A percentile compares a stretch with the other conserved stretches of the same genome.
Evolutionary conservation across 1,140 invertebrate genomes (phyloP).

Genomic region (Brachionus sp.): DNA sequence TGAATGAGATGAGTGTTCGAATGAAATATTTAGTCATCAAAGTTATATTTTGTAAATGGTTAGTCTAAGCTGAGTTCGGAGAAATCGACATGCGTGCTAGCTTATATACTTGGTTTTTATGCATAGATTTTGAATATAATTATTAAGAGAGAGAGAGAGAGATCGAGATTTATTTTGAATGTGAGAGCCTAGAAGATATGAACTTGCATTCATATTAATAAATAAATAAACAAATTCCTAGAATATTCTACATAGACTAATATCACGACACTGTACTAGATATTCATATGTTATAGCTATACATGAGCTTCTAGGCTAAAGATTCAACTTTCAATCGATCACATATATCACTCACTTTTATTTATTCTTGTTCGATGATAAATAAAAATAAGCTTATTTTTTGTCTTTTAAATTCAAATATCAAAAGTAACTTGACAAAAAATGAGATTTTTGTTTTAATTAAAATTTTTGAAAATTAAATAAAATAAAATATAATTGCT

Average conservation of each 20-base stretch:
- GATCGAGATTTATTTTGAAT: not conserved
- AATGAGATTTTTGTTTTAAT: not conserved
- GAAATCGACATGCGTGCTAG: not conserved
- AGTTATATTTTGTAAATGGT: not conserved
- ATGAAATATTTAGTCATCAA: not conserved
- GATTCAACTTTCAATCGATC: not conserved
- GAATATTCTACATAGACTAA: not conserved
- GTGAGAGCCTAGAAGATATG: not conserved
- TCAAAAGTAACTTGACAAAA: not conserved
- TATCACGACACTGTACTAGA: not conserved
- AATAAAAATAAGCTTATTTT: not conserved
- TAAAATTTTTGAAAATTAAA: not conserved
- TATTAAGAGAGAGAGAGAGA: not conserved
- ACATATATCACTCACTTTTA: not conserved
- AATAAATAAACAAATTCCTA: not conserved
- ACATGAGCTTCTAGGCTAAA: not conserved
- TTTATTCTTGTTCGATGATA: not conserved
- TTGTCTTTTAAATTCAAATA: not conserved
- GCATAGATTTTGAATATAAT: not conserved
- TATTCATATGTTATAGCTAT: not conserved
- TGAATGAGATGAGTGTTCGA: not conserved
- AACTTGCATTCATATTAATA: not conserved
- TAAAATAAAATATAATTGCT: too few species aligned
- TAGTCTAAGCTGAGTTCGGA: not conserved
- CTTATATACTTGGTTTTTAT: not conserved